Conservation (phyloP, 1,140 invertebrate species). For the Glossosoma conforme region DNA sequence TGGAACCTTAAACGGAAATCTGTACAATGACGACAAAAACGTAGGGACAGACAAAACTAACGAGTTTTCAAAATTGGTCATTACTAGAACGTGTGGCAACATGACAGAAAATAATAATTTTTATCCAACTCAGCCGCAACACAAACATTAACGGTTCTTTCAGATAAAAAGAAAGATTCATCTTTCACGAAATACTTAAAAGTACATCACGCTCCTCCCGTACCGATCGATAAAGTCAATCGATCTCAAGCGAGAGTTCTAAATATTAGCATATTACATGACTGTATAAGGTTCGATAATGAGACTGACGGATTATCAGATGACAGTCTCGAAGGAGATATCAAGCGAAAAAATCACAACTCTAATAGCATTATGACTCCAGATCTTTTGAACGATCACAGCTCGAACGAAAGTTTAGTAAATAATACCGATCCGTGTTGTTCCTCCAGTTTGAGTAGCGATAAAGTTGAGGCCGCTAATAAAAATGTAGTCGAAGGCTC, state of each 20-base stretch:
- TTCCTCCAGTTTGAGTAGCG: too few relatives aligned
- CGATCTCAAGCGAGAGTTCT: slow-evolving; percentile 11
- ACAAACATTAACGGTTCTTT: slow-evolving; percentile 14
- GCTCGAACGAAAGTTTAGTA: slow-evolving; percentile 14
- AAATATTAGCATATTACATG: slow-evolving; percentile 28
- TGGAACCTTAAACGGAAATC: slow-evolving; percentile 36
- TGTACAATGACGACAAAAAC: slow-evolving; percentile 40
- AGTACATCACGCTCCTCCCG: slow-evolving; percentile 11
- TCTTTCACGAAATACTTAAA: slow-evolving; percentile 28
- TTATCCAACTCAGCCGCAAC: slow-evolving; percentile 12
- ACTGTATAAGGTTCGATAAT: slow-evolving; percentile 20
- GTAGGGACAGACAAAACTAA: slow-evolving; percentile 38
- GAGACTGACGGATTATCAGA: slow-evolving; percentile 27
- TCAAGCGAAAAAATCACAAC: neutral
- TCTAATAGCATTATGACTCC: slow-evolving; percentile 11
- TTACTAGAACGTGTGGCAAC: slow-evolving; percentile 27
- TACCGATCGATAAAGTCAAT: neutral
- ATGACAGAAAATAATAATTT: slow-evolving; percentile 23
- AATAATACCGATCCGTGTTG: slow-evolving; percentile 4
- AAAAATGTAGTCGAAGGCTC: too few relatives aligned
- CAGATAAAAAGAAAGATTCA: slow-evolving; percentile 23
- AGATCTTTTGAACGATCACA: slow-evolving; percentile 28
- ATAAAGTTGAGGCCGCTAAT: too few relatives aligned
- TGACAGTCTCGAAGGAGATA: slow-evolving; percentile 24
- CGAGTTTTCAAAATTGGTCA: slow-evolving; percentile 3